Conservation (phyloP, 64 coral and sea anemone genomes). For the Dendronephthya gigantea region DNA sequence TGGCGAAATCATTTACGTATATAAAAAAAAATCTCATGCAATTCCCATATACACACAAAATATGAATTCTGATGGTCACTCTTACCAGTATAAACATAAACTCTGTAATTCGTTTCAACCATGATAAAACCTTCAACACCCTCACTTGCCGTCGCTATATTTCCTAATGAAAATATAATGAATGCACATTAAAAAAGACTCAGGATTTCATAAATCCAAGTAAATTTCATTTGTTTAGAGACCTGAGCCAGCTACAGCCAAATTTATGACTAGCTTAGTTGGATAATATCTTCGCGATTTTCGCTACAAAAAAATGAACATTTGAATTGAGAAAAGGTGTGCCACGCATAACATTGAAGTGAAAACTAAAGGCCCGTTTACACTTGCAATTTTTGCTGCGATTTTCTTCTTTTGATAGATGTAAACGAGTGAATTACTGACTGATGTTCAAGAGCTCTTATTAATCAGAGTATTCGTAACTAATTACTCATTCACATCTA, state of each 20-base stretch:
- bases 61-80: background rate
- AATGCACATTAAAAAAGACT: background rate
- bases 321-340: background rate
- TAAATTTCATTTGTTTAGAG: background rate
- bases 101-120: conserved; percentile 86
- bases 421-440: no score
- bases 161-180: conserved; percentile 42
- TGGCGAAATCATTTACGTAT: background rate
- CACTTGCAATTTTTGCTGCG: no score
- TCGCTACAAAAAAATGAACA: conserved; percentile 36
- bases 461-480: no score
- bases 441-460: no score
- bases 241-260: conserved; percentile 74
- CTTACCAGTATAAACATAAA: conserved; percentile 89
- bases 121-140: conserved; percentile 67
- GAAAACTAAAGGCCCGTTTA: no score
- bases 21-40: background rate
- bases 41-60: background rate
- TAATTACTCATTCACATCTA: no score
- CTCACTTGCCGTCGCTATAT: conserved; percentile 15
- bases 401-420: no score
- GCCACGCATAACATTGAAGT: no score
- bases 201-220: background rate
- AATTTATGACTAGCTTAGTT: conserved; percentile 72
- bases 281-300: conserved; percentile 96